Base-by-base conservation (phyloP, 2,888 invertebrate genomes). In the Drosophila formosana region DNA sequence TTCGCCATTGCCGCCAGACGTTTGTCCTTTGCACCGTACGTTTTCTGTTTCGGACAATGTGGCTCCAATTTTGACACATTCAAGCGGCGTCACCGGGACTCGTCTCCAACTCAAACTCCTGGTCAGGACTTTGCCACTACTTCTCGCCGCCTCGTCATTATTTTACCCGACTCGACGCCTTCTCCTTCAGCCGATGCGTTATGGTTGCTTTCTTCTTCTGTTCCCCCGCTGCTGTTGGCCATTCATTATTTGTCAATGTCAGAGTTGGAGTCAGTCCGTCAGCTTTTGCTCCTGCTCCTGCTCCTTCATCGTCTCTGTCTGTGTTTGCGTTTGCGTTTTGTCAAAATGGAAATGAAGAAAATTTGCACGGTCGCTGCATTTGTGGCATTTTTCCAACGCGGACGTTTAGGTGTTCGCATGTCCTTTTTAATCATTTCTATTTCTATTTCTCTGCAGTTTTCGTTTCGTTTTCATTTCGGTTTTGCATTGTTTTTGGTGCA, bases 31-130 rank as follows among this genome's bases (percentile, higher is more conserved):
- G 28, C 58, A 62, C 76, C 89, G 87, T 85, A 89, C 89, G 85
- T 89, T 89, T 87, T 78, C 76, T 82, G 82, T 74, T 88, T 88
- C 86, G 90, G 90, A 91, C 91, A 91, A 91, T 91, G 90, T 91
- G 90, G 91, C 91, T 91, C 90, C 91, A 90, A 88, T 91, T 90
- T 89, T 90, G 90, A 91, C 91, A 91, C 88, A 89, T 90, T 78
- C 91, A 91, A 90, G 80, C 80, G 86, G 89, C 89, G 82, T 49
- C 75, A 63, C 66, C 63, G 63, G 57, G 60, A 50, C 82, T 71
- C 66, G 61, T 43, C 60, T 53, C 25, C 50, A 30, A n/a, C 58
- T 56, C 32, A 64, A 49, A 13, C 49, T 13, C 13, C 39, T 6
- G 5, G 11, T 6, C 55, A 43, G 6, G 6, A 7, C 53, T 32